Evolutionary conservation across 2,113 vertebrate genomes (phyloP).

Genomic region (Hippocampus zosterae): DNA sequence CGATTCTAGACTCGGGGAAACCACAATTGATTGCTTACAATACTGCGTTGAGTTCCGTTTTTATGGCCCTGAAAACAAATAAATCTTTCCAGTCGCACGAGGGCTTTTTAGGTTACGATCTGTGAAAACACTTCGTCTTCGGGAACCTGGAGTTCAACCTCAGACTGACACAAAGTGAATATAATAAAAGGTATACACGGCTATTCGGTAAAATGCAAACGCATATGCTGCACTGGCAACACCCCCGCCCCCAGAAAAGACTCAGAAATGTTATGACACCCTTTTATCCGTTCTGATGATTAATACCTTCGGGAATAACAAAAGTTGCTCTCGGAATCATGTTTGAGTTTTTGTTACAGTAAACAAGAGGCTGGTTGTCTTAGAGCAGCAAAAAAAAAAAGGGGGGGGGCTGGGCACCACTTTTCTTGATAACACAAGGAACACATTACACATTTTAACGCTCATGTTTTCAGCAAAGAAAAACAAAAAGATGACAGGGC

Average conservation of each 20-base stretch:
- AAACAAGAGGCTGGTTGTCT: background rate
- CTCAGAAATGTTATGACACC: background rate
- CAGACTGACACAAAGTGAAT: background rate
- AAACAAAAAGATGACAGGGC: background rate
- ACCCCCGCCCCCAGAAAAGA: background rate
- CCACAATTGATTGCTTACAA: background rate
- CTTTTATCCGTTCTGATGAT: background rate
- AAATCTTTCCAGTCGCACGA: slow-evolving; percentile 4
- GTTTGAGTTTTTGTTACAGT: background rate
- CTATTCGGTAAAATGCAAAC: background rate
- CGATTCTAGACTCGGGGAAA: slow-evolving; percentile 30
- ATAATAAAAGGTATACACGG: background rate
- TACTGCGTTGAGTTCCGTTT: slow-evolving; percentile 7
- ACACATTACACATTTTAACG: background rate
- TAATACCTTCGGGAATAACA: background rate
- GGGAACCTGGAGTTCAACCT: background rate
- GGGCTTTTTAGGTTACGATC: slow-evolving; percentile 19
- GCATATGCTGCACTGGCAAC: background rate
- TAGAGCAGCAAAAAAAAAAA: background rate
- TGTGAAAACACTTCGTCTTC: slow-evolving; percentile 16
- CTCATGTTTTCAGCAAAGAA: background rate
- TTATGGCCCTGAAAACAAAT: slow-evolving; percentile 15
- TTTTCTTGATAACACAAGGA: background rate
- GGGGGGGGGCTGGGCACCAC: background rate
- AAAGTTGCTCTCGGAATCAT: background rate